Evolutionary conservation across 2,888 invertebrate genomes (phyloP).

Genomic region (Prosapia bicincta): DNA sequence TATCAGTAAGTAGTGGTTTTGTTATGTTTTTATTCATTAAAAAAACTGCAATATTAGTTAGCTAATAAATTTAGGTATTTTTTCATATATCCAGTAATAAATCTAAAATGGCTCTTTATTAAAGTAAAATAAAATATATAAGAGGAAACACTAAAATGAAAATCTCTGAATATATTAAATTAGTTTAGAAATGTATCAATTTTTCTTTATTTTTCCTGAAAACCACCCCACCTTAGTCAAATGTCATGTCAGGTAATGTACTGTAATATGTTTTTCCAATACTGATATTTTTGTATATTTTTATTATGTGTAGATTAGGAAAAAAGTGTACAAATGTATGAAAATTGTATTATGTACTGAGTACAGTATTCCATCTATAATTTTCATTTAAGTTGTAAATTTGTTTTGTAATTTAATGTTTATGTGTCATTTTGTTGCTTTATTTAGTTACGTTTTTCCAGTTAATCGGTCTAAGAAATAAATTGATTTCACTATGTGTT

Average conservation of each 20-base stretch:
- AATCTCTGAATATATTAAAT: background rate
- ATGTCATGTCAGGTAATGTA: background rate
- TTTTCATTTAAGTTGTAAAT: background rate
- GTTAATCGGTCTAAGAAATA: background rate
- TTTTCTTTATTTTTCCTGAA: background rate
- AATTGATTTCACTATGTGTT: background rate
- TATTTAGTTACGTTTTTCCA: background rate
- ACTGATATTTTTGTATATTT: background rate
- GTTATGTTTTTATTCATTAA: too few relatives aligned
- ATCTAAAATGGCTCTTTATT: too few relatives aligned
- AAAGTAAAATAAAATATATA: too few relatives aligned
- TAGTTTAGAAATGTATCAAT: background rate
- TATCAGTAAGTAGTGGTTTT: too few relatives aligned
- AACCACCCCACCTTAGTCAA: background rate
- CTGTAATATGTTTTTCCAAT: background rate
- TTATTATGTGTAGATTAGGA: background rate
- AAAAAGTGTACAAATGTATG: background rate
- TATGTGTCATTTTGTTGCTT: background rate
- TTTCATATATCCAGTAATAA: too few relatives aligned
- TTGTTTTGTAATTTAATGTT: slow-evolving; percentile 2
- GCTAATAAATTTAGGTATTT: too few relatives aligned
- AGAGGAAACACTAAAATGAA: too few relatives aligned
- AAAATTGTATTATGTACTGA: background rate
- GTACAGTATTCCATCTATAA: background rate
- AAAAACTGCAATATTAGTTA: too few relatives aligned